A percentile compares a stretch with the other conserved stretches of the same genome.
phyloP scores from a whole-genome alignment of 2,888 invertebrate species.

The Acronicta aceris region DNA sequence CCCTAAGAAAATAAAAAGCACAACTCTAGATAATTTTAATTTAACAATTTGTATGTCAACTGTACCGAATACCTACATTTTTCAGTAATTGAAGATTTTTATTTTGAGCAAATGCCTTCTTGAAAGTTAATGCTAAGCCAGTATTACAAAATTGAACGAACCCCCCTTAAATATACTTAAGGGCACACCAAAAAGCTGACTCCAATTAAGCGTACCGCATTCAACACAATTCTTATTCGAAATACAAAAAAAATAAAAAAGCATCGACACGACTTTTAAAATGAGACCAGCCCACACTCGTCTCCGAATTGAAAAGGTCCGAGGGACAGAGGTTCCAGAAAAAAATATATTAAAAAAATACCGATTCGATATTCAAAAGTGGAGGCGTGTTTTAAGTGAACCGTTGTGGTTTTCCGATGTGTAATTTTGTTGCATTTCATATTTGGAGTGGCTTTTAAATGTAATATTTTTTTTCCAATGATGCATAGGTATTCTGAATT shows the following conservation, averaged over 20 bases:
- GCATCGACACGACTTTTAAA: constrained; percentile 68
- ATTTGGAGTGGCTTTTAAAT: constrained; percentile 10
- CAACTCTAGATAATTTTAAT: too few species aligned
- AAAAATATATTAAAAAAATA: constrained; percentile 22
- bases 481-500: too few species aligned
- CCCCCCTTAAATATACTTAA: neutral
- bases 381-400: constrained; percentile 34
- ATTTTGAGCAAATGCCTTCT: too few species aligned
- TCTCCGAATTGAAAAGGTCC: constrained; percentile 68
- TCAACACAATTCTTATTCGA: constrained; percentile 45
- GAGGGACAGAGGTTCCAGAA: constrained; percentile 46
- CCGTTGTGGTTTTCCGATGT: constrained; percentile 36
- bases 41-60: too few species aligned
- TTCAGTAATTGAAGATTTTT: too few species aligned
- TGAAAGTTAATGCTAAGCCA: too few species aligned
- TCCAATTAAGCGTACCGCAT: constrained; percentile 24
- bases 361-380: constrained; percentile 43
- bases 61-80: too few species aligned
- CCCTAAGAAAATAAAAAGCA: too few species aligned
- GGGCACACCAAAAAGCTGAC: constrained; percentile 7
- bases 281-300: constrained; percentile 77
- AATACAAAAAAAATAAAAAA: constrained; percentile 52
- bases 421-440: constrained; percentile 40
- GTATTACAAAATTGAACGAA: neutral
- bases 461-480: constrained; percentile 2